Evolutionary conservation across 2,113 vertebrate species (phyloP).

Genomic region (Dromaius novaehollandiae): DNA sequence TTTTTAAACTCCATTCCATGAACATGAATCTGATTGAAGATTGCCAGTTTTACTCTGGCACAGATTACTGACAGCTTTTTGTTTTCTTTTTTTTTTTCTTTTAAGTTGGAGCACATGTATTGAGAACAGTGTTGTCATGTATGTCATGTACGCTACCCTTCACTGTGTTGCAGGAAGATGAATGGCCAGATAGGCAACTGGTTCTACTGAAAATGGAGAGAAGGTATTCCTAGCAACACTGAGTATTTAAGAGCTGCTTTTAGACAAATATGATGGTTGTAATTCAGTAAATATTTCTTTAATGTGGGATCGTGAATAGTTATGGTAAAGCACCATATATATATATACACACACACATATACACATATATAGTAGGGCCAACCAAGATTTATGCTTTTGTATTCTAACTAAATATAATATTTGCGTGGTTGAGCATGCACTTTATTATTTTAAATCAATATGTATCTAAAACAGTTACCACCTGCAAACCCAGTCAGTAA

Average conservation of each 20-base stretch:
- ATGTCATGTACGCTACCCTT: neutral
- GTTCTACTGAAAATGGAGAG: neutral
- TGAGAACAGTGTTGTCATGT: accelerated
- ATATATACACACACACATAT: too few relatives aligned
- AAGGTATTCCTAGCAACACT: neutral
- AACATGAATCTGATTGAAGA: too few relatives aligned
- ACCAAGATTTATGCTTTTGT: neutral
- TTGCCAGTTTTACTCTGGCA: too few relatives aligned
- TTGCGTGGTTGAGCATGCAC: neutral
- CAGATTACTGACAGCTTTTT: too few relatives aligned
- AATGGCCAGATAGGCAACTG: neutral
- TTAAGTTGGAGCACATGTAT: neutral
- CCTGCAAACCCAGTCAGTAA: neutral
- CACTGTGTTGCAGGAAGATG: neutral
- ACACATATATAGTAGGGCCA: neutral
- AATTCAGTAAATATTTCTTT: neutral
- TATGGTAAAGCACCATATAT: neutral
- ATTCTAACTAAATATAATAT: neutral
- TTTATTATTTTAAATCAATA: neutral
- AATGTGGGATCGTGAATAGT: neutral
- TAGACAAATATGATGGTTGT: neutral
- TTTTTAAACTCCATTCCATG: too few relatives aligned
- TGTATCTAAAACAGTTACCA: neutral
- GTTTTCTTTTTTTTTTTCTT: too few relatives aligned
- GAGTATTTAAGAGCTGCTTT: neutral